Conservation (phyloP, 1,140 invertebrate genomes). For the Pseudomyrmex flavicornis region DNA sequence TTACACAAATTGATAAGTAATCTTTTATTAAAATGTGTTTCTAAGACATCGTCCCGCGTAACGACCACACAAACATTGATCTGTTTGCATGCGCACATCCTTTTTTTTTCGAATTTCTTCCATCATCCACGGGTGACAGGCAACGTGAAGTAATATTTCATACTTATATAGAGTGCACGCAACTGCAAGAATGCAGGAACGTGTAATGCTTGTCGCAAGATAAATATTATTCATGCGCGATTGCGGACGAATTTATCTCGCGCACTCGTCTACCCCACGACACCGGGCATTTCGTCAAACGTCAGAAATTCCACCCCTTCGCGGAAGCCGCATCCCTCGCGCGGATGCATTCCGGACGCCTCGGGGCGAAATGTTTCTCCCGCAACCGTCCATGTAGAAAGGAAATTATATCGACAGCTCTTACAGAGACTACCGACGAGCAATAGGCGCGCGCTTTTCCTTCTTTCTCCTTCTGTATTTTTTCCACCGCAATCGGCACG, state of each 20-base stretch:
- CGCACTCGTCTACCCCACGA: slow-evolving; percentile 22
- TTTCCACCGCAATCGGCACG: slow-evolving; percentile 42
- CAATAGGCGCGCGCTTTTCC: slow-evolving; percentile 40
- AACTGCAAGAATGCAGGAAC: slow-evolving; percentile 12
- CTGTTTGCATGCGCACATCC: too few relatives aligned
- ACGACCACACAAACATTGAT: background rate
- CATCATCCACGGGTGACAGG: background rate
- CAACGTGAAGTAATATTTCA: background rate
- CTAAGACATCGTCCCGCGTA: background rate
- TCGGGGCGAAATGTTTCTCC: slow-evolving; percentile 51
- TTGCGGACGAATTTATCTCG: slow-evolving; percentile 45
- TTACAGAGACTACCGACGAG: slow-evolving; percentile 46
- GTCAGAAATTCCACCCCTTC: slow-evolving; percentile 32
- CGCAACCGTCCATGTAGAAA: slow-evolving; percentile 42
- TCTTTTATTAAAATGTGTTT: background rate
- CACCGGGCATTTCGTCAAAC: slow-evolving; percentile 52
- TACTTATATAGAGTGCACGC: background rate
- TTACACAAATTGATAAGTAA: background rate
- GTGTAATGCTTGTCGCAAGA: slow-evolving; percentile 30
- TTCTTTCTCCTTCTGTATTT: slow-evolving; percentile 15
- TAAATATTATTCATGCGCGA: slow-evolving; percentile 54
- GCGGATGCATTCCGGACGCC: slow-evolving; percentile 37
- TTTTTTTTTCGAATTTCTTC: background rate
- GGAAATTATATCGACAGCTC: slow-evolving; percentile 65
- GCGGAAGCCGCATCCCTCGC: slow-evolving; percentile 39